These are phyloP conservation scores for Lacerta agilis DNA, from an alignment of 2,797 vertebrate species.

Conservation along the genomic window DNA sequence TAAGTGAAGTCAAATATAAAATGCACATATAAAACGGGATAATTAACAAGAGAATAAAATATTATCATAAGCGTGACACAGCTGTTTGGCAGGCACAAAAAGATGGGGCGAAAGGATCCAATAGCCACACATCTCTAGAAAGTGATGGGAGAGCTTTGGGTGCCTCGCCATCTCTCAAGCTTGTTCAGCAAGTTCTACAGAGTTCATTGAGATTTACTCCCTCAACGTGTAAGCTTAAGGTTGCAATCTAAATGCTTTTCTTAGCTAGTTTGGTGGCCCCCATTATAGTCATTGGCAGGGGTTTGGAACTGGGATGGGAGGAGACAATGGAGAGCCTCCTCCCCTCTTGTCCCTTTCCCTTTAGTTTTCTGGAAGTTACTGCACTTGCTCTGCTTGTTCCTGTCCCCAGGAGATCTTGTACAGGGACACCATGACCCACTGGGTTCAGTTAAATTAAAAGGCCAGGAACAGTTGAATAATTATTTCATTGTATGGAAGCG, in stretches of 20 bases:
- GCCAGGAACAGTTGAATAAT: slow-evolving; percentile 38
- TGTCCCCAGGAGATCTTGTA: background rate
- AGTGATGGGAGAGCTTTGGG: background rate
- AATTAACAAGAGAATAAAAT: too few species aligned
- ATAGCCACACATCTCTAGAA: background rate
- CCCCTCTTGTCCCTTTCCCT: background rate
- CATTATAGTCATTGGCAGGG: too few species aligned
- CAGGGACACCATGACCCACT: slow-evolving; percentile 15
- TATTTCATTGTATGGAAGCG: slow-evolving; percentile 25
- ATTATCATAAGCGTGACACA: too few species aligned
- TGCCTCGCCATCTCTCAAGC: background rate
- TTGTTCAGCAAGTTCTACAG: background rate
- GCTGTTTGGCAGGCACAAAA: too few species aligned
- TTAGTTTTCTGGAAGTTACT: background rate
- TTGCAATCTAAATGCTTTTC: too few species aligned
- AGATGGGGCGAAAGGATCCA: background rate
- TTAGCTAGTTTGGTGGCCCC: background rate
- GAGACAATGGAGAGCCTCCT: background rate
- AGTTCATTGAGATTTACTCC: background rate
- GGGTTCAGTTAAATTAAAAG: slow-evolving; percentile 38
- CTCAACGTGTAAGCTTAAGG: background rate
- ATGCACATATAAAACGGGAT: too few species aligned
- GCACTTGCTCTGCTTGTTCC: slow-evolving; percentile 5
- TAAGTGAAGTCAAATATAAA: too few species aligned
- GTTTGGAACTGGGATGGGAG: background rate